A percentile compares a stretch with the other conserved stretches of the same genome.
Conservation (phyloP, 2,797 vertebrate species). For the Cyclopterus lumpus region DNA sequence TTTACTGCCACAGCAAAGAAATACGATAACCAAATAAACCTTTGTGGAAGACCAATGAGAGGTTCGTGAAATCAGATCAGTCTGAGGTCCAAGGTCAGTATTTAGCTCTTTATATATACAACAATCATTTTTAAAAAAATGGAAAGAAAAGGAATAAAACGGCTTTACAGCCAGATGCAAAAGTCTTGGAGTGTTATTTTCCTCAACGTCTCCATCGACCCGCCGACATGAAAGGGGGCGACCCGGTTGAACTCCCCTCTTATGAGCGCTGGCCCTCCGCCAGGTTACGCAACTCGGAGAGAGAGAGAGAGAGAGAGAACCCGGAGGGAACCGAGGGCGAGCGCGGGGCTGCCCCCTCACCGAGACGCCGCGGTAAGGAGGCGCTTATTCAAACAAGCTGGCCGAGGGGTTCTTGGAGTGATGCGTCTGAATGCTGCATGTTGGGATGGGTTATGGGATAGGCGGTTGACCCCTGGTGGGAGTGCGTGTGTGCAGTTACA, state of each 20-base stretch:
- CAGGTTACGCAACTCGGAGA: slow-evolving; percentile 76
- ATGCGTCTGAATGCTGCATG: too few relatives aligned
- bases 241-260: slow-evolving; percentile 63
- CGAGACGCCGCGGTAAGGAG: slow-evolving; percentile 23
- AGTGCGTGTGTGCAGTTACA: slow-evolving; percentile 24
- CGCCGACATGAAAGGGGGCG: slow-evolving; percentile 45
- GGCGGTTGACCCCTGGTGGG: slow-evolving; percentile 46
- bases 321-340: slow-evolving; percentile 43
- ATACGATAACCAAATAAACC: background rate
- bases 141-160: too few relatives aligned
- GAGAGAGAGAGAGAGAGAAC: slow-evolving; percentile 61
- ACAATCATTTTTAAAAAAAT: too few relatives aligned
- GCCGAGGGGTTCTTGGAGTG: too few relatives aligned
- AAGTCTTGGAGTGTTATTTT: background rate
- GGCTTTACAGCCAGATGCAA: too few relatives aligned
- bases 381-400: too few relatives aligned
- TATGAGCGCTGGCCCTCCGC: slow-evolving; percentile 66
- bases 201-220: slow-evolving; percentile 13
- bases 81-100: background rate
- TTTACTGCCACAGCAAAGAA: background rate
- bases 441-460: slow-evolving; percentile 20
- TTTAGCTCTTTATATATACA: too few relatives aligned
- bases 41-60: background rate
- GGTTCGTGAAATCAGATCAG: background rate
- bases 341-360: slow-evolving; percentile 15